Evolutionary conservation across 2,888 invertebrate genomes (phyloP).

Genomic region (Atrina japonica): DNA sequence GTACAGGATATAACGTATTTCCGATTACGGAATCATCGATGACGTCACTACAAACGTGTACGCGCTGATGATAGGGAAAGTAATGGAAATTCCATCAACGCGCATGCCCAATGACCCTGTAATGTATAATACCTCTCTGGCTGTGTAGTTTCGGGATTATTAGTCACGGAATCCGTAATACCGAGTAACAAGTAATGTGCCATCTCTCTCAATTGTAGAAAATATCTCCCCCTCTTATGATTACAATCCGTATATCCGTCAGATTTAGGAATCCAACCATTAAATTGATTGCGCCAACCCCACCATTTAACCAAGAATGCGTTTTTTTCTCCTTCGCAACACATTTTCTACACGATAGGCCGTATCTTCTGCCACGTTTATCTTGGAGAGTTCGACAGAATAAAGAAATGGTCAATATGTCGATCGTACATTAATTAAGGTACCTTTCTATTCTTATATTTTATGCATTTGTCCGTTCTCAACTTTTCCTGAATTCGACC

Average conservation of each 20-base stretch:
- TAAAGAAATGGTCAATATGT: constrained; percentile 8
- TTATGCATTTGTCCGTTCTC: constrained; percentile 2
- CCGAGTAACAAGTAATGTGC: not conserved
- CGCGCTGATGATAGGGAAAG: not conserved
- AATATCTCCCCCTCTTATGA: not conserved
- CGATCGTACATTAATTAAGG: not conserved
- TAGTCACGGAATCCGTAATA: not conserved
- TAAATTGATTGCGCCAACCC: constrained; percentile 14
- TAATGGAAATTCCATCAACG: constrained; percentile 1
- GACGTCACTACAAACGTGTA: constrained; percentile 4
- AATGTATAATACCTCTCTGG: constrained; percentile 1
- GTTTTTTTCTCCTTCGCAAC: not conserved
- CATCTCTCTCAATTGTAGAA: not conserved
- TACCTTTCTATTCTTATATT: constrained; percentile 13
- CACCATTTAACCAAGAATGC: constrained; percentile 5
- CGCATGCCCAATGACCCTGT: not conserved
- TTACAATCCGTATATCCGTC: not conserved
- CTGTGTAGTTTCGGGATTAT: not conserved
- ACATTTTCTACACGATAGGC: constrained; percentile 5
- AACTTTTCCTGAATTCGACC: not conserved
- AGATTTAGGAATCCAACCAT: constrained; percentile 4
- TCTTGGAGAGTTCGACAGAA: constrained; percentile 2
- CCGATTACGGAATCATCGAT: not conserved
- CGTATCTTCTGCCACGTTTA: not conserved
- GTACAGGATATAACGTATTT: not conserved